These are phyloP conservation scores for Aproaerema taeniolella DNA, from an alignment of 2,888 invertebrate species.

Conservation along the genomic window DNA sequence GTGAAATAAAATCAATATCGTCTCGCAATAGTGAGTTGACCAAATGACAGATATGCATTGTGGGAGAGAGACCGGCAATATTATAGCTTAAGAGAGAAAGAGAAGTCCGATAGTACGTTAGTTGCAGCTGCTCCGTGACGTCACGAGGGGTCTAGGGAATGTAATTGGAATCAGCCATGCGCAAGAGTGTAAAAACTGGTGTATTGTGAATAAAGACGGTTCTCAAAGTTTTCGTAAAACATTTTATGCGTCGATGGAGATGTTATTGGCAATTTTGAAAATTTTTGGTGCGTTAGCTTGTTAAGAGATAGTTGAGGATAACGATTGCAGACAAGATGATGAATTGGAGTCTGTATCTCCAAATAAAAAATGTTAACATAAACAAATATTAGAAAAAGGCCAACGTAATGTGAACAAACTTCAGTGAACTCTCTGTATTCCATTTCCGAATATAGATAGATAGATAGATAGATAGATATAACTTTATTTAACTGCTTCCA, in stretches of 20 bases:
- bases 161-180: slow-evolving; percentile 59
- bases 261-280: too few relatives aligned
- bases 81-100: slow-evolving; percentile 35
- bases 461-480: too few relatives aligned
- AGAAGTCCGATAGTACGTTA: slow-evolving; percentile 55
- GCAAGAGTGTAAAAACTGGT: slow-evolving; percentile 39
- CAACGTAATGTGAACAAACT: background rate
- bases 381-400: background rate
- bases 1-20: slow-evolving; percentile 54
- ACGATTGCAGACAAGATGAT: background rate
- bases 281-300: too few relatives aligned
- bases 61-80: slow-evolving; percentile 38
- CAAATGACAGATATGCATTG: slow-evolving; percentile 58
- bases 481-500: too few relatives aligned
- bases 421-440: too few relatives aligned
- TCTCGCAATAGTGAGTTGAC: slow-evolving; percentile 48
- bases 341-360: background rate
- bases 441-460: too few relatives aligned
- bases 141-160: slow-evolving; percentile 64
- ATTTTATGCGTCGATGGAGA: background rate
- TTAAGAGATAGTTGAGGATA: background rate
- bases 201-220: slow-evolving; percentile 31
- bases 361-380: background rate
- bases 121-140: slow-evolving; percentile 70
- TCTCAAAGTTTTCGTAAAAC: slow-evolving; percentile 22